Conservation (phyloP, 2,113 vertebrate species). For the Eulemur rufifrons region DNA sequence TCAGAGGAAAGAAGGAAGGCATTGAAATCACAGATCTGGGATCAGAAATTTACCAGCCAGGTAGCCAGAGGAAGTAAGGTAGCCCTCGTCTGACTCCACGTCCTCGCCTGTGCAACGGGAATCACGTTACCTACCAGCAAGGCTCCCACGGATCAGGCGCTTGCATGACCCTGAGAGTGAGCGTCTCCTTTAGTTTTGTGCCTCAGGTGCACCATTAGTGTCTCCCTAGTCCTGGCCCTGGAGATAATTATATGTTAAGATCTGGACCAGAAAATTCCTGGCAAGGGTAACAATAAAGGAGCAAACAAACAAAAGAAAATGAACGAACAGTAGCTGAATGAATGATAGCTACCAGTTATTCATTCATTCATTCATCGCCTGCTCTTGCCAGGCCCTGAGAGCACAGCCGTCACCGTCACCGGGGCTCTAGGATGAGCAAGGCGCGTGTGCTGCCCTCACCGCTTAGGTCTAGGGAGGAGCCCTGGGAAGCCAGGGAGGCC, state of each 20-base stretch:
- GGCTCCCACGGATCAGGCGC: background rate
- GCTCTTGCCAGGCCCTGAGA: background rate
- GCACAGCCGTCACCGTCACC: rapidly evolving
- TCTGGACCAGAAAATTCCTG: constrained; percentile 43
- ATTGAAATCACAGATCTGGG: background rate
- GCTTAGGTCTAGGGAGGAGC: background rate
- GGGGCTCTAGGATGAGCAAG: background rate
- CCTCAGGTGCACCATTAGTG: constrained; percentile 19
- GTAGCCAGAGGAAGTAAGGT: background rate
- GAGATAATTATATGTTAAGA: constrained; percentile 52
- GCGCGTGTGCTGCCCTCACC: rapidly evolving
- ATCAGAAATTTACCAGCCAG: background rate
- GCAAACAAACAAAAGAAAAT: background rate
- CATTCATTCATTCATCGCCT: background rate
- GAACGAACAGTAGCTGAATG: background rate
- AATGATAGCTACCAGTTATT: background rate
- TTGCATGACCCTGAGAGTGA: background rate
- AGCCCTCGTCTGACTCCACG: background rate
- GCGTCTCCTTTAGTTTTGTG: constrained; percentile 2
- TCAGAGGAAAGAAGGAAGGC: background rate
- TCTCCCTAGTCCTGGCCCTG: background rate
- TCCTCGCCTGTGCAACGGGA: background rate
- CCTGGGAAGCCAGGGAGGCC: background rate
- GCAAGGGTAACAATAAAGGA: constrained; percentile 12
- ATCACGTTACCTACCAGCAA: background rate